phyloP scores from a whole-genome alignment of 2,797 vertebrate species.

The Esox masquinongy region DNA sequence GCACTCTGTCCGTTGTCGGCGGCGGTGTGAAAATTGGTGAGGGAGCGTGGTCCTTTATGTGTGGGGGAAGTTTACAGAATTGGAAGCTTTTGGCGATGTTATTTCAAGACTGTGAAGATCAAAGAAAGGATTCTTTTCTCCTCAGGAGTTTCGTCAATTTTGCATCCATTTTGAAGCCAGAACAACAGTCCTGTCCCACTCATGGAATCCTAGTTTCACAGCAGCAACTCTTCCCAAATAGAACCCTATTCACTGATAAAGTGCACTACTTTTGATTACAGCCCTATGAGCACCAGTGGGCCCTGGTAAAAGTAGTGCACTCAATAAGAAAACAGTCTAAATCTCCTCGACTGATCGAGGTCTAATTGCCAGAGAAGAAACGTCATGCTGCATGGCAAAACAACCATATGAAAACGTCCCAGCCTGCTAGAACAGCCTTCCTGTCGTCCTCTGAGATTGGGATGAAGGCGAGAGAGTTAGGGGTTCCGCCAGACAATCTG shows the following conservation, averaged over 20 bases:
- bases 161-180: conserved; percentile 77
- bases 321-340: conserved; percentile 23
- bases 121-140: conserved; percentile 80
- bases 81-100: conserved; percentile 79
- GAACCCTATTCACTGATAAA: neutral
- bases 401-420: conserved; percentile 62
- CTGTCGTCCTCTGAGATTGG: conserved; percentile 56
- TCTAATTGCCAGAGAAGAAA: conserved; percentile 74
- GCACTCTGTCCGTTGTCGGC: conserved; percentile 78
- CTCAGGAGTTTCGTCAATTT: conserved; percentile 86
- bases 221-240: conserved; percentile 49
- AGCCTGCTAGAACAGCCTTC: conserved; percentile 33
- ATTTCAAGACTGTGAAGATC: conserved; percentile 82
- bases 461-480: conserved; percentile 47
- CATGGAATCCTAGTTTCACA: conserved; percentile 77
- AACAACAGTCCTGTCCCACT: conserved; percentile 67
- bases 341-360: conserved; percentile 74
- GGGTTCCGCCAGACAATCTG: conserved; percentile 69
- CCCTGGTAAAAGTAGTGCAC: neutral
- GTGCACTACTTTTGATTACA: neutral
- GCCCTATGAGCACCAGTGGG: neutral
- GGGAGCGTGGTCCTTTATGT: conserved; percentile 68
- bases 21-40: conserved; percentile 70
- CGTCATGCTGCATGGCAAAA: conserved; percentile 41
- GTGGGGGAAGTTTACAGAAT: conserved; percentile 84